Evolutionary conservation across 2,797 vertebrate genomes (phyloP).

Genomic region (Etheostoma perlongum): DNA sequence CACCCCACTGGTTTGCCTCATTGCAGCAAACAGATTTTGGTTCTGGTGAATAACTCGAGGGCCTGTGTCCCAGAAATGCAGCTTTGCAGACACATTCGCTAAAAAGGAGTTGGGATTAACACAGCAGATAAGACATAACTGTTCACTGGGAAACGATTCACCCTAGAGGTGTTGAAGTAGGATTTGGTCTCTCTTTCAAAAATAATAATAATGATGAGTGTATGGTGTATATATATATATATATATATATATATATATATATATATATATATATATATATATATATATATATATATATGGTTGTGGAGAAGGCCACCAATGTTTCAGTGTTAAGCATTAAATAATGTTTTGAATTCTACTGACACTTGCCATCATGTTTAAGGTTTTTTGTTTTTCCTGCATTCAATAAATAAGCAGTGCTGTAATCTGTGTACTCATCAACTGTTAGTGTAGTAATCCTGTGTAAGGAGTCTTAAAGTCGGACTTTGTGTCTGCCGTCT

Average conservation of each 20-base stretch:
- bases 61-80: slow-evolving; percentile 34
- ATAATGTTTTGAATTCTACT: neutral
- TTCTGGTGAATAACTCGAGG: slow-evolving; percentile 46
- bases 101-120: slow-evolving; percentile 57
- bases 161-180: slow-evolving; percentile 38
- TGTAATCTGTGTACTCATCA: slow-evolving; percentile 27
- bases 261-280: no score
- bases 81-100: slow-evolving; percentile 48
- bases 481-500: slow-evolving; percentile 3
- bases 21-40: slow-evolving; percentile 28
- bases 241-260: no score
- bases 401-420: slow-evolving; percentile 26
- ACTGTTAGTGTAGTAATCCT: slow-evolving; percentile 9
- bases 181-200: slow-evolving; percentile 44
- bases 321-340: slow-evolving; percentile 9
- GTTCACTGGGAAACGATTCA: slow-evolving; percentile 48
- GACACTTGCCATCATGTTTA: neutral
- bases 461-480: neutral
- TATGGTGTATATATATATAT: no score
- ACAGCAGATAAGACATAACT: slow-evolving; percentile 47
- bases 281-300: no score
- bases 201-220: slow-evolving; percentile 16
- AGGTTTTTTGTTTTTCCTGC: neutral
- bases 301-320: neutral
- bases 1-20: slow-evolving; percentile 21